Evolutionary conservation across 2,797 vertebrate species (phyloP), one percentile per base, ranked within the genome.

Genomic region (Helicolenus hilgendorfi): DNA sequence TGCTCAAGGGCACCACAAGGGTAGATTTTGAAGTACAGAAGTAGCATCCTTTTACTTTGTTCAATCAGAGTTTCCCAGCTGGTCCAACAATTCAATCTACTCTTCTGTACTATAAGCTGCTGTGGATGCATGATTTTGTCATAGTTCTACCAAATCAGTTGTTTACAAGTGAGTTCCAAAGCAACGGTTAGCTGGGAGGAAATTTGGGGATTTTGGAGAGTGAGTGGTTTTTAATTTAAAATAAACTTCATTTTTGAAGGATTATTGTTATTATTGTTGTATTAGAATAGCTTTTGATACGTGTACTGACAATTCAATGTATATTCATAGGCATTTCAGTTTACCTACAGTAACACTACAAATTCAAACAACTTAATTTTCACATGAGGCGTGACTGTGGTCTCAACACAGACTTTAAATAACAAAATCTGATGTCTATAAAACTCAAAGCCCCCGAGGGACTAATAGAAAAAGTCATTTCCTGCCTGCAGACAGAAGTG

Each of bases 391-490:
- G 49, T 13, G 64, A 83, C 55, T n/a, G 20, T 22, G 53, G 4
- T 65, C 11, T 86, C 14, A 80, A 56, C 36, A 49, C 55, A 85
- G 75, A 53, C 29, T 65, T 60, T 75, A 22, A 67, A 85, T 79
- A 87, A 84, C 68, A 79, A 74, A 85, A 68, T 45, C 4, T 11
- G 14, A 76, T 81, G 29, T 70, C 49, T 78, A 62, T 84, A 38
- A 70, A 77, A 82, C 22, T 79, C 45, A 70, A 15, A 70, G 75
- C 62, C 74, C 72, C 64, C 11, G 6, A 11, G 60, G 78, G 78
- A 72, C 63, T 75, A 82, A 85, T 58, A 77, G 71, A 87, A 86
- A 70, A 70, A 84, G 90, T 87, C 33, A 88, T 86, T 86, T 86
- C 67, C 69, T 65, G 65, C 31, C 70, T 72, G 72, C 60, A 83